Percentiles rank a stretch among this genome's conserved stretches.
phyloP scores from a whole-genome alignment of 2,888 invertebrate species.

The Polydrusus cervinus region DNA sequence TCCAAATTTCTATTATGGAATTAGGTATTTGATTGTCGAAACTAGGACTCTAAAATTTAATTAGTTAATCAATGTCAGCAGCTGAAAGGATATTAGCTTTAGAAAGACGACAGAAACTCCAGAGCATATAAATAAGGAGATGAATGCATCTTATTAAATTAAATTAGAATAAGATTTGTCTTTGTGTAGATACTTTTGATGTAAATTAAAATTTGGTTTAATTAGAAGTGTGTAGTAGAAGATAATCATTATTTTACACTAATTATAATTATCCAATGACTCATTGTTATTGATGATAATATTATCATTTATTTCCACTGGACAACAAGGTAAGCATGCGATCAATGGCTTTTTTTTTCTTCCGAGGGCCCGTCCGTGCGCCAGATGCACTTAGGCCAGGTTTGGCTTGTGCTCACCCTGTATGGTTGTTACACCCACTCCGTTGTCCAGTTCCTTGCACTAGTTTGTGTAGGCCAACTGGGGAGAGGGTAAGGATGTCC shows the following conservation, averaged over 20 bases:
- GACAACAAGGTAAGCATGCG: too few relatives aligned
- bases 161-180: not conserved
- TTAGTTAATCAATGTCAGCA: not conserved
- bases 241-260: not conserved
- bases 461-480: too few relatives aligned
- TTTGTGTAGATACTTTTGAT: not conserved
- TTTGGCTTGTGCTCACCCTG: too few relatives aligned
- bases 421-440: too few relatives aligned
- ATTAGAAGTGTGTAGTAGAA: not conserved
- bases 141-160: constrained; percentile 1
- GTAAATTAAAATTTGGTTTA: not conserved
- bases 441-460: too few relatives aligned
- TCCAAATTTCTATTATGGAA: not conserved
- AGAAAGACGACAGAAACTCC: not conserved
- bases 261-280: too few relatives aligned
- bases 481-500: too few relatives aligned
- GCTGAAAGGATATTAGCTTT: not conserved
- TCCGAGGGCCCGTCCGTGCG: too few relatives aligned
- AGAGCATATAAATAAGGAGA: not conserved
- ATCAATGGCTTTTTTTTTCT: too few relatives aligned
- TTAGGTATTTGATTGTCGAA: not conserved
- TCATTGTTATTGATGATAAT: too few relatives aligned
- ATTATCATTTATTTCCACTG: too few relatives aligned
- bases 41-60: not conserved
- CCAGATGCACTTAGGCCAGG: too few relatives aligned